phyloP scores from a whole-genome alignment of 2,797 vertebrate genomes.

The Sebastes itinus region DNA sequence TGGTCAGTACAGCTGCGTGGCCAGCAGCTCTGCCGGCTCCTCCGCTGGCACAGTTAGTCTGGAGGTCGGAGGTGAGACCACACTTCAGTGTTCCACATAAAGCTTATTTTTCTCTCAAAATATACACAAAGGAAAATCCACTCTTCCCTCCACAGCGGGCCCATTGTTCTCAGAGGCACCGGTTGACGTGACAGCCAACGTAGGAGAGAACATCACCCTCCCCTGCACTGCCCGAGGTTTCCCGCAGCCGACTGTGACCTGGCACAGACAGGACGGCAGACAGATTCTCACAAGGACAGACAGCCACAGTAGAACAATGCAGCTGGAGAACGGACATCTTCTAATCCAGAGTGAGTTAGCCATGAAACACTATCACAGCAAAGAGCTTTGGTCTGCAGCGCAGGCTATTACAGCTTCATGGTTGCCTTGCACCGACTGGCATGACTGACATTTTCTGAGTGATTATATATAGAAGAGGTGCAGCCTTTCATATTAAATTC shows the following conservation, averaged over 20 bases:
- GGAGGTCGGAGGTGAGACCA: conserved; percentile 88
- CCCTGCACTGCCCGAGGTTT: conserved; percentile 82
- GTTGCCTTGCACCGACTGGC: conserved; percentile 17
- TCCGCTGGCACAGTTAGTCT: conserved; percentile 79
- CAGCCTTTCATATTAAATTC: conserved; percentile 43
- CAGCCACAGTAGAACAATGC: conserved; percentile 50
- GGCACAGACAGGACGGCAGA: conserved; percentile 84
- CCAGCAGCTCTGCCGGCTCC: conserved; percentile 79
- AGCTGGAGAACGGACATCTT: conserved; percentile 80
- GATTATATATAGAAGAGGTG: conserved; percentile 50
- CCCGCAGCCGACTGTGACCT: conserved; percentile 82
- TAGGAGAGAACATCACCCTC: conserved; percentile 84
- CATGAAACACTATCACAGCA: conserved; percentile 17
- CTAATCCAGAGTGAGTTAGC: conserved; percentile 88
- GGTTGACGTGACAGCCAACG: conserved; percentile 70
- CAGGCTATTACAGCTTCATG: neutral
- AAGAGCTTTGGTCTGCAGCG: neutral
- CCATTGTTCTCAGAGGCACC: conserved; percentile 86
- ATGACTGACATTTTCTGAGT: conserved; percentile 33
- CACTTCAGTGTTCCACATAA: neutral
- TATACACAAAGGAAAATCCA: conserved; percentile 32
- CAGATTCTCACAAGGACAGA: conserved; percentile 51
- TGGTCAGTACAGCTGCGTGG: conserved; percentile 87
- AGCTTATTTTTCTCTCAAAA: neutral
- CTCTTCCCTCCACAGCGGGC: conserved; percentile 73